Evolutionary conservation across 2,797 vertebrate species (phyloP).

Genomic region (Anguilla anguilla): DNA sequence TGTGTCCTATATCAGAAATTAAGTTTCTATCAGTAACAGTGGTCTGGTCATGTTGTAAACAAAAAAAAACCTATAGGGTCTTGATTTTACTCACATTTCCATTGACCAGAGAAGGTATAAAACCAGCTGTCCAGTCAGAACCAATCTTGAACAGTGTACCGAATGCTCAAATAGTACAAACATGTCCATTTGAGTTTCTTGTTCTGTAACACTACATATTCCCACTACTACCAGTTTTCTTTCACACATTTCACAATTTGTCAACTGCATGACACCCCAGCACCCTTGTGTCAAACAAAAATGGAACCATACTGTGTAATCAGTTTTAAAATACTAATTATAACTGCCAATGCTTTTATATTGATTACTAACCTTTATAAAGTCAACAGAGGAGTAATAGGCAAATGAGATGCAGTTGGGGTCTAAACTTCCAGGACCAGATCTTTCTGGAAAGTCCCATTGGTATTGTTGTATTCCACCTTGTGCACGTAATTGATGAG

Average conservation of each 20-base stretch:
- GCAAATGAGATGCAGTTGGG: constrained; percentile 91
- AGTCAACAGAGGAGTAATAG: constrained; percentile 87
- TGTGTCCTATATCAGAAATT: constrained; percentile 3
- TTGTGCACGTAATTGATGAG: constrained; percentile 54
- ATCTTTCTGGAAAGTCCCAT: constrained; percentile 84
- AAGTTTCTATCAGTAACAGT: background rate
- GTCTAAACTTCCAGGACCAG: constrained; percentile 84
- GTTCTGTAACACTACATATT: background rate
- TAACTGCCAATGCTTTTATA: background rate
- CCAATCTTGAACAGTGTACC: background rate
- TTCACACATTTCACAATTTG: background rate
- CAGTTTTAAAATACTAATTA: background rate
- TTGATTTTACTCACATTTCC: background rate
- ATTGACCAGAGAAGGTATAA: background rate
- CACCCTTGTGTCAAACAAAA: background rate
- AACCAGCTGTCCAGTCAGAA: background rate
- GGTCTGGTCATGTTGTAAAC: constrained; percentile 74
- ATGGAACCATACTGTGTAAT: background rate
- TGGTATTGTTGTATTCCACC: constrained; percentile 77
- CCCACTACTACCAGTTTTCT: background rate
- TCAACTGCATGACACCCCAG: background rate
- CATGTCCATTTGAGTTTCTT: background rate
- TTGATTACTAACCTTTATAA: constrained; percentile 79
- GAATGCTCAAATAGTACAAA: background rate
- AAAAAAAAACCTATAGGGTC: background rate